Conservation (phyloP, 2,113 vertebrate species). For the Sceloporus tristichus region DNA sequence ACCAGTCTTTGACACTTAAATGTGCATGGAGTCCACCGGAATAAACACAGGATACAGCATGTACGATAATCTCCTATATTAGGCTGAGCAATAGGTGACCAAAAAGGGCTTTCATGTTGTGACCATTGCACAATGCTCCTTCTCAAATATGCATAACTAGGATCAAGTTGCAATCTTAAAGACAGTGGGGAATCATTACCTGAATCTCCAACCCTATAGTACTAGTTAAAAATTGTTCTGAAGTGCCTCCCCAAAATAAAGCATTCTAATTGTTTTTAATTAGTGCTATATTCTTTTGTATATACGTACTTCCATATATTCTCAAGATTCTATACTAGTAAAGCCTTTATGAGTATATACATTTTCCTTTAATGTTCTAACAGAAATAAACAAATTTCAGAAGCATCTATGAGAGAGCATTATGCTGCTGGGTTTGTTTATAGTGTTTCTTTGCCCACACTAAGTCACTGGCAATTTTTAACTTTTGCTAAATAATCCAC, state of each 20-base stretch:
- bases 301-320: no score
- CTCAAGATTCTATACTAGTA: no score
- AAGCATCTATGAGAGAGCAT: background rate
- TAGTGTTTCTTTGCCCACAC: background rate
- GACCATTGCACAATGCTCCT: background rate
- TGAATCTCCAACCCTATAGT: background rate
- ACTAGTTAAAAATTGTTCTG: background rate
- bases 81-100: background rate
- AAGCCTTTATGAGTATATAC: no score
- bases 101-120: background rate
- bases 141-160: background rate
- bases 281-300: background rate
- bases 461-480: background rate
- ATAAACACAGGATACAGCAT: no score
- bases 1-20: no score
- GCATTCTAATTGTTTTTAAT: background rate
- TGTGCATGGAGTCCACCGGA: no score
- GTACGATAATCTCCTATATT: no score
- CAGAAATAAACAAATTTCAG: no score
- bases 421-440: background rate
- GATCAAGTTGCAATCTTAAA: background rate
- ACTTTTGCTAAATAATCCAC: constrained; percentile 34
- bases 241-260: background rate
- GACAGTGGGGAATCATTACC: background rate
- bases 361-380: no score